A percentile compares a stretch with the other conserved stretches of the same genome.
phyloP scores from a whole-genome alignment of 2,797 vertebrate species.

The Columba guinea region DNA sequence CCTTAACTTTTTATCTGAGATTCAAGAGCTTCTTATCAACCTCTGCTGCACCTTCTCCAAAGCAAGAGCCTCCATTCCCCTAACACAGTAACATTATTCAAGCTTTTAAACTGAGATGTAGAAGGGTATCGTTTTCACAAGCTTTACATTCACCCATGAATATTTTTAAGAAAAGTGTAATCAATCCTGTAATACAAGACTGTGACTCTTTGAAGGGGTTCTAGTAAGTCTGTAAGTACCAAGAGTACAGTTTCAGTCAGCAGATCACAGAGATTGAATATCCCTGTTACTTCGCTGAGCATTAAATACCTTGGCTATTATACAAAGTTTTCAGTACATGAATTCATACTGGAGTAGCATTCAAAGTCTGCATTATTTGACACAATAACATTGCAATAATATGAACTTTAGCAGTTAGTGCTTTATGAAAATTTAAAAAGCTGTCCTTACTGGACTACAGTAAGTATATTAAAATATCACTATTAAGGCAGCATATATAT shows the following conservation, averaged over 20 bases:
- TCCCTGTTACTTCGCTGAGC: neutral
- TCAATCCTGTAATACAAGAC: conserved; percentile 23
- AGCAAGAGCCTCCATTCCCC: neutral
- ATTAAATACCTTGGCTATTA: neutral
- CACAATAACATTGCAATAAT: neutral
- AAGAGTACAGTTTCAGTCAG: neutral
- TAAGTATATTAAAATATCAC: neutral
- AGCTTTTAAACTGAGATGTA: neutral
- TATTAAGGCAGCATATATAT: neutral
- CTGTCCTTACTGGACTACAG: neutral
- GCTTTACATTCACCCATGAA: neutral
- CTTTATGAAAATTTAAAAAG: neutral
- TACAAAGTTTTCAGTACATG: neutral
- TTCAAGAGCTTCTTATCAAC: neutral
- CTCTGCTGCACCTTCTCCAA: neutral
- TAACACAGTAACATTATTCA: neutral
- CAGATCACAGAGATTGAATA: neutral
- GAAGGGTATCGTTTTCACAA: neutral
- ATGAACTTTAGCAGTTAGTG: neutral
- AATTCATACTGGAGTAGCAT: neutral
- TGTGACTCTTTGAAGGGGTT: neutral
- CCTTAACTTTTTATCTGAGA: neutral
- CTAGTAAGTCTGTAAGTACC: conserved; percentile 3
- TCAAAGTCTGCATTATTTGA: neutral
- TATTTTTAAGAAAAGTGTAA: conserved; percentile 8